Conservation (phyloP, 2,797 vertebrate genomes). For the Phoebastria nigripes region DNA sequence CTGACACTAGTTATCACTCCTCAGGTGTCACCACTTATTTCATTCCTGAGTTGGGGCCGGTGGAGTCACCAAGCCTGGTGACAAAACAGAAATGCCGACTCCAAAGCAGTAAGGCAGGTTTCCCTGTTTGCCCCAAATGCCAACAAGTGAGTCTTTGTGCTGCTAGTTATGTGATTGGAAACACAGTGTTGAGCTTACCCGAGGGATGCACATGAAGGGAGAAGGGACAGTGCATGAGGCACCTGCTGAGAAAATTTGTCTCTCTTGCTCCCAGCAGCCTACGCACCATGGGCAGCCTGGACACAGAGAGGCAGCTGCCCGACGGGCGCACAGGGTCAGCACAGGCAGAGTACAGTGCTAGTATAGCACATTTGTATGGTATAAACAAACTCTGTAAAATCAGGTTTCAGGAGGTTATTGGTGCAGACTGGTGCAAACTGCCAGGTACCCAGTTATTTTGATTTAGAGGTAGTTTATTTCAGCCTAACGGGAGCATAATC, state of each 20-base stretch:
- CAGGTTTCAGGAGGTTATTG: neutral
- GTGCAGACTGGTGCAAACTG: neutral
- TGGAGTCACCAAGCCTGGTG: neutral
- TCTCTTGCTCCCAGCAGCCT: neutral
- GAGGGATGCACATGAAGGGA: neutral
- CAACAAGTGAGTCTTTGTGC: neutral
- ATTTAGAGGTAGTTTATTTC: neutral
- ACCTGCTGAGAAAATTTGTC: neutral
- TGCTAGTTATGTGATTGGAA: neutral
- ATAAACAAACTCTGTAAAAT: neutral
- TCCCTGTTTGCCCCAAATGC: neutral
- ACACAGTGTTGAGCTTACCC: neutral
- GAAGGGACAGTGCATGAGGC: neutral
- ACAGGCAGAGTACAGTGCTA: rapidly evolving
- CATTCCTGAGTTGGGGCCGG: neutral
- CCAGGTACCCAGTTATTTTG: neutral
- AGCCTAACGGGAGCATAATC: neutral
- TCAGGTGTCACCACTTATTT: neutral
- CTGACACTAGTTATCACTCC: neutral
- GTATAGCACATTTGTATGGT: too few species aligned
- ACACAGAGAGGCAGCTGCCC: neutral
- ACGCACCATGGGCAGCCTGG: neutral
- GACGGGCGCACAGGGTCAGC: rapidly evolving
- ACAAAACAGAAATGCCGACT: neutral
- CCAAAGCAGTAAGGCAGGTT: neutral